Conservation (phyloP, 2,888 invertebrate species). For the Eupithecia inturbata region DNA sequence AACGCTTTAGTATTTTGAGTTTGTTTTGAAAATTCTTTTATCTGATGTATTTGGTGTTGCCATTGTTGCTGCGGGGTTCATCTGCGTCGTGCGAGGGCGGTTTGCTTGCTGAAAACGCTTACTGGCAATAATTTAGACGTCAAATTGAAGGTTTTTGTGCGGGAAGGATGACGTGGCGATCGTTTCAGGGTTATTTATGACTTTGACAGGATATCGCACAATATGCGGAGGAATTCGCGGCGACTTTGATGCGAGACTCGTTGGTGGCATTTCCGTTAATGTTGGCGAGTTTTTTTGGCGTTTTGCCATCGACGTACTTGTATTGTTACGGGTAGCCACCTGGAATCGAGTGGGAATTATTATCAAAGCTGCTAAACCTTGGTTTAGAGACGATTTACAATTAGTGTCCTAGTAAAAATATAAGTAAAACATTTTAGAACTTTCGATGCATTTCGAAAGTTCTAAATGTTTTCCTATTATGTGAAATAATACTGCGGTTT, state of each 20-base stretch:
- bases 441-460: neutral
- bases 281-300: conserved; percentile 57
- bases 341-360: conserved; percentile 27
- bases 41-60: conserved; percentile 81
- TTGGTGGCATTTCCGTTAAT: conserved; percentile 81
- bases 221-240: conserved; percentile 76
- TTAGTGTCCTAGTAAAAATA: neutral
- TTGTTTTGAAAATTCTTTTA: conserved; percentile 85
- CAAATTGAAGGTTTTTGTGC: conserved; percentile 77
- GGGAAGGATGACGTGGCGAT: conserved; percentile 69
- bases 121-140: conserved; percentile 84
- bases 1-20: conserved; percentile 84
- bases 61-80: conserved; percentile 76
- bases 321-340: conserved; percentile 35
- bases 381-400: neutral
- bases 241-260: conserved; percentile 71
- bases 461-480: no score
- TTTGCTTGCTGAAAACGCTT: conserved; percentile 73
- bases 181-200: conserved; percentile 82
- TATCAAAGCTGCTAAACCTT: conserved; percentile 6
- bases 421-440: neutral
- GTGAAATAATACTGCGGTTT: neutral
- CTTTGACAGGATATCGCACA: conserved; percentile 73
- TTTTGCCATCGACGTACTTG: conserved; percentile 38
- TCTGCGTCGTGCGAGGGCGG: conserved; percentile 78